These are phyloP conservation scores for Spinus pinus DNA, from an alignment of 2,797 vertebrate species.

Conservation along the genomic window DNA sequence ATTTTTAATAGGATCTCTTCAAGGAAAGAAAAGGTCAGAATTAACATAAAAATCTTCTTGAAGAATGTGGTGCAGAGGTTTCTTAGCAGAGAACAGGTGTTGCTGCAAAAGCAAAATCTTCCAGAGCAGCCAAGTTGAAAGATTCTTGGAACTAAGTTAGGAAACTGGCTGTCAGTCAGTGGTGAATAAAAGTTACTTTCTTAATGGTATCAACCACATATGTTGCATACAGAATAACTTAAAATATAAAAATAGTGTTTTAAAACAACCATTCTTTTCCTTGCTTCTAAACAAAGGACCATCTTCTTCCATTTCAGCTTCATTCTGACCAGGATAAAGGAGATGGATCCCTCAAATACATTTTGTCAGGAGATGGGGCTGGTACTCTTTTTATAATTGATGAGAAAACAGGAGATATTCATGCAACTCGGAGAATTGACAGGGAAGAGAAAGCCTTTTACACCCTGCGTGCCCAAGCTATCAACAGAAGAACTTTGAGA, in stretches of 20 bases:
- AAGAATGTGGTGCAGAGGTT: constrained; percentile 72
- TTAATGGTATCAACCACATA: not conserved
- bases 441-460: constrained; percentile 94
- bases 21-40: constrained; percentile 75
- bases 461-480: constrained; percentile 89
- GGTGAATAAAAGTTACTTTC: not conserved
- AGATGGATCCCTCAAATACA: constrained; percentile 90
- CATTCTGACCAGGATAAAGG: constrained; percentile 92
- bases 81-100: constrained; percentile 72
- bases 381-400: constrained; percentile 93
- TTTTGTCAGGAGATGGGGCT: constrained; percentile 91
- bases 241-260: not conserved
- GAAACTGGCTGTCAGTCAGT: not conserved
- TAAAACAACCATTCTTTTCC: not conserved
- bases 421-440: constrained; percentile 94
- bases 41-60: constrained; percentile 77
- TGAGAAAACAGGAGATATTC: constrained; percentile 94
- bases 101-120: constrained; percentile 56
- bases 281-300: not conserved
- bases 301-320: constrained; percentile 77
- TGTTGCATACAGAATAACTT: not conserved
- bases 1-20: constrained; percentile 74
- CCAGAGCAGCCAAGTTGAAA: constrained; percentile 18
- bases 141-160: constrained; percentile 8
- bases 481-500: constrained; percentile 87